Conservation (phyloP, 1,140 invertebrate genomes). For the Parapsyche elsis region DNA sequence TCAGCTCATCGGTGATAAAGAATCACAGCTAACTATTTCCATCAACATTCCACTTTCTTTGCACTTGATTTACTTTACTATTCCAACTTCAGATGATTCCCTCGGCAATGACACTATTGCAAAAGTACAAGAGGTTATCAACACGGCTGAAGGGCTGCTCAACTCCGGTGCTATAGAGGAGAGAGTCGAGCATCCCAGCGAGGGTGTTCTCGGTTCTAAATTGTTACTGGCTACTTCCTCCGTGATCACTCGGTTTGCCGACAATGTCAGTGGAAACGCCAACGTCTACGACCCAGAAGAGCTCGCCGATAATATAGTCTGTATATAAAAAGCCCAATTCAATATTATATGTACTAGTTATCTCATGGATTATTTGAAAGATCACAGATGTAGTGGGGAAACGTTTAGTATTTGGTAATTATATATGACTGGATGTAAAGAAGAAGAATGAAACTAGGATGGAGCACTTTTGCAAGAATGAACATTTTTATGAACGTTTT, state of each 20-base stretch:
- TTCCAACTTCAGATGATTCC: constrained; percentile 55
- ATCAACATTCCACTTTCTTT: background rate
- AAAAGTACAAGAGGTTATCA: constrained; percentile 59
- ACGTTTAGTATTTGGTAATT: constrained; percentile 47
- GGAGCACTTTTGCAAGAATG: too few relatives aligned
- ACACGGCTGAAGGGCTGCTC: constrained; percentile 60
- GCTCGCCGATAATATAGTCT: constrained; percentile 57
- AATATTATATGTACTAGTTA: too few relatives aligned
- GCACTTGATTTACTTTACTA: too few relatives aligned
- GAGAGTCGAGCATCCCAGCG: constrained; percentile 62
- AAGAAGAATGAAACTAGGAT: too few relatives aligned
- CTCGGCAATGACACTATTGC: constrained; percentile 60
- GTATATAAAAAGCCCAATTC: background rate
- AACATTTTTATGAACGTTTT: constrained; percentile 55
- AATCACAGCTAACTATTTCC: too few relatives aligned
- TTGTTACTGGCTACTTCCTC: constrained; percentile 64
- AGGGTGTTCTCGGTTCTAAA: constrained; percentile 64
- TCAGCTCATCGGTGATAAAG: constrained; percentile 58
- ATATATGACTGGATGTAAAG: too few relatives aligned
- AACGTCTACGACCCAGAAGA: constrained; percentile 65
- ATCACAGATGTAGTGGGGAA: too few relatives aligned
- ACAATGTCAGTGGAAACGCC: constrained; percentile 62
- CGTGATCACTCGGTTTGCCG: constrained; percentile 63
- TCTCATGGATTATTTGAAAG: too few relatives aligned
- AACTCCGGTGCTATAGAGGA: constrained; percentile 60